Percentiles rank a stretch among this genome's conserved stretches.
phyloP scores from a whole-genome alignment of 2,888 invertebrate genomes.

The Scaptomyza parva region DNA sequence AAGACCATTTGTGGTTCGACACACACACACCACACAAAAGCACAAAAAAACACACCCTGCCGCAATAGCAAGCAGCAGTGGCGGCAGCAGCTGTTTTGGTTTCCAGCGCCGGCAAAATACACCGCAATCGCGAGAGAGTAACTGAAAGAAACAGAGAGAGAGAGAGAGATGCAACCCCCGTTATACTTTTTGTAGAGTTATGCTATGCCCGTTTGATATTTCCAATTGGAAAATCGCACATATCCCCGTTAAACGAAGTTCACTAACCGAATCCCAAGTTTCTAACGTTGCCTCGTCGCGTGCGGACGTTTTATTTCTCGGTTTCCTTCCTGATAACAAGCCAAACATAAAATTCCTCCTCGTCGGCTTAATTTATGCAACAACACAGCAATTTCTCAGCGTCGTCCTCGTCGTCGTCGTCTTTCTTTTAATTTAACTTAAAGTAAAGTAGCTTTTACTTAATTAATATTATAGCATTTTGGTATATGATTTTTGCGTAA shows the following conservation, averaged over 20 bases:
- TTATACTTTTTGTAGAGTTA: slow-evolving; percentile 54
- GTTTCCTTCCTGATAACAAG: slow-evolving; percentile 3
- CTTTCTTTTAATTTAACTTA: background rate
- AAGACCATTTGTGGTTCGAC: slow-evolving; percentile 54
- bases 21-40: slow-evolving; percentile 52
- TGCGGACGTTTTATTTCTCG: slow-evolving; percentile 62
- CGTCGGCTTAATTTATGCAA: background rate
- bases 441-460: background rate
- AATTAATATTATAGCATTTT: background rate
- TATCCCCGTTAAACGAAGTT: slow-evolving; percentile 65
- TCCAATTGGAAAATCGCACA: slow-evolving; percentile 70
- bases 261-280: slow-evolving; percentile 80
- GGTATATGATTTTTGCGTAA: background rate
- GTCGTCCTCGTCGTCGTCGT: background rate
- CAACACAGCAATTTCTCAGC: slow-evolving; percentile 2
- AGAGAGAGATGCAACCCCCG: slow-evolving; percentile 54
- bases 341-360: slow-evolving; percentile 9
- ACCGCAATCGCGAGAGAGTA: no score
- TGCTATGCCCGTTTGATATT: slow-evolving; percentile 55
- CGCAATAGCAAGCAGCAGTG: slow-evolving; percentile 10
- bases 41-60: slow-evolving; percentile 63
- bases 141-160: background rate
- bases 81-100: slow-evolving; percentile 64
- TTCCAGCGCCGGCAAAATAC: slow-evolving; percentile 57
- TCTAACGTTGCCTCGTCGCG: slow-evolving; percentile 72